These are phyloP conservation scores for Leptopilina syphax DNA, from an alignment of 2,888 invertebrate genomes.

Conservation along the genomic window DNA sequence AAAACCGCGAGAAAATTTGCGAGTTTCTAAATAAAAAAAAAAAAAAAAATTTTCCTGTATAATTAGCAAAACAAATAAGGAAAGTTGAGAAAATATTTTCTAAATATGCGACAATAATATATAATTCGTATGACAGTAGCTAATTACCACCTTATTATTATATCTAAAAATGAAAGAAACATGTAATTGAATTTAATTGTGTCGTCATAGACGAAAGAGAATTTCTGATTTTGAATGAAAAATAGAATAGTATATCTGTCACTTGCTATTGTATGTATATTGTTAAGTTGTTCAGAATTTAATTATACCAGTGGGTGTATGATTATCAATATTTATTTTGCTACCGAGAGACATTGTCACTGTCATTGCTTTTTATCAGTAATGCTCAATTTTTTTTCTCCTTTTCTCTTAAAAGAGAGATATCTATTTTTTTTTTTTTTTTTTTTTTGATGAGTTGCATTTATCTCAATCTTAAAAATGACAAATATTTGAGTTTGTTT, in stretches of 20 bases:
- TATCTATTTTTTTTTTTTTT: too few relatives aligned
- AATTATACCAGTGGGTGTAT: conserved; percentile 14
- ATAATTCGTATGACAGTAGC: not conserved
- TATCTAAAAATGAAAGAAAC: not conserved
- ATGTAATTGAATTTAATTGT: too few relatives aligned
- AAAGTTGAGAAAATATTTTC: not conserved
- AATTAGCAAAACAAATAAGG: conserved; percentile 10
- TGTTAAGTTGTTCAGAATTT: not conserved
- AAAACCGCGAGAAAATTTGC: not conserved
- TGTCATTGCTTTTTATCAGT: not conserved
- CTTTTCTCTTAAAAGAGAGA: not conserved
- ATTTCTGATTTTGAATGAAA: not conserved
- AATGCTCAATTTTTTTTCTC: not conserved
- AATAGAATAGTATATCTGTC: conserved; percentile 36
- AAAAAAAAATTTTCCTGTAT: not conserved
- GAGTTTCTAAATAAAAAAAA: not conserved
- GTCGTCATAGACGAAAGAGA: conserved; percentile 11
- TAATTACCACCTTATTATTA: not conserved
- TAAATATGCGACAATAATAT: not conserved
- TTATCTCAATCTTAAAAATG: conserved; percentile 5
- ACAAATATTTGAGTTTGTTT: conserved; percentile 28
- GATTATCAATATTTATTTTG: conserved; percentile 24
- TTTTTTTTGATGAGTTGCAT: not conserved
- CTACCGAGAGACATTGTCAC: conserved; percentile 19
- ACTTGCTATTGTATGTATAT: not conserved